Base-by-base conservation (phyloP, 2,888 invertebrate species). In the Gandaritis pyraliata region DNA sequence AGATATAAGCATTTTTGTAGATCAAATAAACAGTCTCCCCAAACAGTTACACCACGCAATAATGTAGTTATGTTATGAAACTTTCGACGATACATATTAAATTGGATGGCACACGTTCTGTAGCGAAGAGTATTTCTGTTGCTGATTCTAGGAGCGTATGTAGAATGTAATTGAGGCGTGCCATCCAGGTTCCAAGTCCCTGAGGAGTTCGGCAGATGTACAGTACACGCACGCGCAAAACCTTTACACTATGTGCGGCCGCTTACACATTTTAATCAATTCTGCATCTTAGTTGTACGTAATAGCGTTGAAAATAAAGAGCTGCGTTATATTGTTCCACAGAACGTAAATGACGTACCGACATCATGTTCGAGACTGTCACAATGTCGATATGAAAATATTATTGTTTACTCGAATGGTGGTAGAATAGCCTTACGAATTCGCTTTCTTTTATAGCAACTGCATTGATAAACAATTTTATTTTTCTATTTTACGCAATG, bases 131-230 rank as follows among this genome's bases (percentile, higher is more conserved):
- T 76, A 76, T 73, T 74, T 80, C 78, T 78, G 82, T 84, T 80
- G 82, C 73, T 73, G 77, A 86, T 85, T 86, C 84, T 72, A 72
- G 66, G 66, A 80, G 76, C 83, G 82, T 83, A 82, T 80, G 72
- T 78, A 82, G 81, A 82, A 82, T 83, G 84, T 87, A 87, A 88
- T 87, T 86, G 84, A 83, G 80, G 83, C 81, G 78, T 83, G 81
- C 80, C 83, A 81, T 81, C 69, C 79, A 75, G 73, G 76, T 73
- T 73, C 72, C 70, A 68, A 69, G 71, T 82, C 85, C 85, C 76
- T 41, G 62, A 84, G 83, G 87, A 84, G 66, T 73, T 74, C 68
- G 61, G 62, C 68, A 69, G 68, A 70, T 68, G 63, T 67, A 69
- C 75, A 77, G 63, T 67, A 69, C 75, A 77, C 77, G 75, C 74